These are phyloP conservation scores for Progne subis DNA, from an alignment of 2,113 vertebrate genomes.

Conservation along the genomic window DNA sequence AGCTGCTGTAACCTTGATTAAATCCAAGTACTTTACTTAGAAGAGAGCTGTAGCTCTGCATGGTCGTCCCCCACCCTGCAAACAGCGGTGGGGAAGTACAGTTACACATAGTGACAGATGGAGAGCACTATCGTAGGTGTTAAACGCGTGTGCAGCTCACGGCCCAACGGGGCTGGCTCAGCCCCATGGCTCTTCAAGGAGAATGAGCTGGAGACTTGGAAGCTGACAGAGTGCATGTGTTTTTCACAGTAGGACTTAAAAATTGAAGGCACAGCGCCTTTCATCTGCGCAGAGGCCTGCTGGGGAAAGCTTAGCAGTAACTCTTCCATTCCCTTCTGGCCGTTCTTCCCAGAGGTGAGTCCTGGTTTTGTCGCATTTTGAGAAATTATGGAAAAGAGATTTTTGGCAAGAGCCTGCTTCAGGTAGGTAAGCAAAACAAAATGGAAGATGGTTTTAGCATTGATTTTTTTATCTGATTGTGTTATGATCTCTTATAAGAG, in stretches of 20 bases:
- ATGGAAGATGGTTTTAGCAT: background rate
- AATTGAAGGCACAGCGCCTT: background rate
- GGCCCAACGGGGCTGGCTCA: background rate
- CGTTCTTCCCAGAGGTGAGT: background rate
- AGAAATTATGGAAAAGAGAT: background rate
- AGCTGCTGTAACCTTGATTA: constrained; percentile 47
- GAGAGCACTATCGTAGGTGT: background rate
- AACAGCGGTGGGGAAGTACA: background rate
- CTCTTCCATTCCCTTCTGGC: background rate
- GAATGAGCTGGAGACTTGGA: background rate
- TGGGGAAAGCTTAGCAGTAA: background rate
- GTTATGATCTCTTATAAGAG: background rate
- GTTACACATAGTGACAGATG: background rate
- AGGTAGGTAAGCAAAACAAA: background rate
- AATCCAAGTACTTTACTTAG: constrained; percentile 39
- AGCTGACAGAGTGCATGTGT: background rate
- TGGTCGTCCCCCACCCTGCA: background rate
- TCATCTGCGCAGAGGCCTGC: background rate
- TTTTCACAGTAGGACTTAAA: background rate
- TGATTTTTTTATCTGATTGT: background rate
- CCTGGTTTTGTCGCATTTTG: background rate
- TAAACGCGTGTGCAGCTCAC: background rate
- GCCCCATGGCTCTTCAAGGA: background rate
- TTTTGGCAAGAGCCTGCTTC: background rate
- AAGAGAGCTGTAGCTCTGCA: background rate